These are phyloP conservation scores for Tenthredo amoena DNA, from an alignment of 2,888 invertebrate genomes.

Conservation along the genomic window DNA sequence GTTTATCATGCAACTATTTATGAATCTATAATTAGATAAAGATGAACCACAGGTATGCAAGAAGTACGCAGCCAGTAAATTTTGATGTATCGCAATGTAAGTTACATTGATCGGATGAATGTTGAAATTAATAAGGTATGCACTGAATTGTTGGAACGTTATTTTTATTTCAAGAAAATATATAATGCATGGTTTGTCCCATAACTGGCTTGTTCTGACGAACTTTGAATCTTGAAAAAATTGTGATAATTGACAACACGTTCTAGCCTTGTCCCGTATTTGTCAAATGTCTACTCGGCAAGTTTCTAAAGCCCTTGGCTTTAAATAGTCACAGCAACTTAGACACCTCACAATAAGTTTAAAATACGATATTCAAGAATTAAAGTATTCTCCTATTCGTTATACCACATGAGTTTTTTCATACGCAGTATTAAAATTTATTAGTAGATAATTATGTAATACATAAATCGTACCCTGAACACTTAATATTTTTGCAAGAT, in stretches of 20 bases:
- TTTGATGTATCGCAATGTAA: background rate
- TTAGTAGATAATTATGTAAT: background rate
- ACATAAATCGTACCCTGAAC: background rate
- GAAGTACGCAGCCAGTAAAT: background rate
- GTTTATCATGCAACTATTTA: background rate
- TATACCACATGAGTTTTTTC: background rate
- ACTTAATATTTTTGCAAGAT: background rate
- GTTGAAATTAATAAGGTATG: background rate
- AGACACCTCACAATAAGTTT: slow-evolving; percentile 57
- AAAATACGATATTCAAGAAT: slow-evolving; percentile 9
- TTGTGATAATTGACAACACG: slow-evolving; percentile 13
- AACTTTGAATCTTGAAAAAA: slow-evolving; percentile 27
- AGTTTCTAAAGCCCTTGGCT: slow-evolving; percentile 64
- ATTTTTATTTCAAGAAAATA: slow-evolving; percentile 35
- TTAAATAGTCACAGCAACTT: slow-evolving; percentile 66
- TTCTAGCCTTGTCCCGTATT: slow-evolving; percentile 5
- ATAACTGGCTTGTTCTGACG: slow-evolving; percentile 7
- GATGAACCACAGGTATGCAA: background rate
- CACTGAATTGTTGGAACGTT: slow-evolving; percentile 19
- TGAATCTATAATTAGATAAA: background rate
- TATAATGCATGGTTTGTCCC: slow-evolving; percentile 29
- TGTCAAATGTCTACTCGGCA: slow-evolving; percentile 62
- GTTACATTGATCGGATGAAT: background rate
- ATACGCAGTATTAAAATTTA: background rate
- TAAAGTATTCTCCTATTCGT: background rate